Evolutionary conservation across 2,113 vertebrate species (phyloP), one percentile per base, ranked within the genome.

Genomic region (Hyaena hyaena): DNA sequence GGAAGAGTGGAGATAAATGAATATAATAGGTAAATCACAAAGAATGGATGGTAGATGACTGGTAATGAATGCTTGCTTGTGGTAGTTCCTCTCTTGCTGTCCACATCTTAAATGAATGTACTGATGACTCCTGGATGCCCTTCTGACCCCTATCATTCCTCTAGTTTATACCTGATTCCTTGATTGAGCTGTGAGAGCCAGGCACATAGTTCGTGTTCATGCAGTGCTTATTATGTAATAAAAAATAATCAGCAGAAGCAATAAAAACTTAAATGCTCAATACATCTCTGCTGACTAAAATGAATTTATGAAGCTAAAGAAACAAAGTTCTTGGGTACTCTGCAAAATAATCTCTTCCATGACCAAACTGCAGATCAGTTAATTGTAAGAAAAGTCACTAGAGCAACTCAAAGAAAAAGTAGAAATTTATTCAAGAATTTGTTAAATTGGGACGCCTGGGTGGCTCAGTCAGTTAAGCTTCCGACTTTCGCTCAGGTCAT

Each of bases 201-300:
- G 15, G 43, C 15, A 61, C 43, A 80, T 23, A 26, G n/a, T 33
- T 55, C 31, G 11, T n/a, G 8, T 28, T 71, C 11, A 58, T 39
- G 16, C 45, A 48, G 23, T n/a, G 9, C 63, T 65, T 86, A 79
- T 81, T 74, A 31, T 10, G 24, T 87, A 31, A 45, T 87, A 28
- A 81, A 91, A 80, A 66, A 39, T 73, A 90, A 87, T 81, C 45
- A 87, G 45, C 8, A 94, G 53, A 86, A 92, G 73, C 43, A 90
- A 73, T 7, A 81, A 71, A 96, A n/a, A 80, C 5, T 66, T 21
- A 68, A 9, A 71, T 90, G 48, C 4, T 90, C 21, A 80, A 71
- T 71, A 65, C 45, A 45, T 85, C 86, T 16, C 21, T 83, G 9
- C 81, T 94, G 58, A 74, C 35, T 45, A 73, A 53, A 55, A 74